phyloP scores from a whole-genome alignment of 2,888 invertebrate species.

The Synanthedon vespiformis region DNA sequence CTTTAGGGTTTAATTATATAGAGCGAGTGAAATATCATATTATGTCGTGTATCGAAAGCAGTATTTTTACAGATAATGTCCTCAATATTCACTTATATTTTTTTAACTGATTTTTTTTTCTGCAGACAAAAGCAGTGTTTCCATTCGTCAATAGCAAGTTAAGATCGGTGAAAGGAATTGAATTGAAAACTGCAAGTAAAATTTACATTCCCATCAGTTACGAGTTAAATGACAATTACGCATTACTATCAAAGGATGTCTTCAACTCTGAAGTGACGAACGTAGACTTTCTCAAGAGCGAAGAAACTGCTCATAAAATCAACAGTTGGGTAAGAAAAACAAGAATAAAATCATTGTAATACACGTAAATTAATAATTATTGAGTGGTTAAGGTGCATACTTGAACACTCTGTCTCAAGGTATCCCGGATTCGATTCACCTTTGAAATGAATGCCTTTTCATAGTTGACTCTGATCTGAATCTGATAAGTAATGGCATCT shows the following conservation, averaged over 20 bases:
- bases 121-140: slow-evolving; percentile 41
- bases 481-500: no score
- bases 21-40: no score
- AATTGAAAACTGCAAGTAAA: slow-evolving; percentile 75
- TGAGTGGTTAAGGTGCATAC: no score
- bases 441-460: no score
- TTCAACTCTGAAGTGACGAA: slow-evolving; percentile 74
- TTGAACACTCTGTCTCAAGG: no score
- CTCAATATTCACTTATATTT: no score
- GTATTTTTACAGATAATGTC: no score
- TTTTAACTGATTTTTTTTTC: slow-evolving; percentile 5
- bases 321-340: slow-evolving; percentile 76
- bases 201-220: slow-evolving; percentile 70
- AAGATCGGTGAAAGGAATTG: slow-evolving; percentile 50
- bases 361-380: no score
- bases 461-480: no score
- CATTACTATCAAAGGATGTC: slow-evolving; percentile 57
- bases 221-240: slow-evolving; percentile 65
- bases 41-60: no score
- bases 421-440: no score
- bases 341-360: neutral
- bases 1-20: no score
- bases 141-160: slow-evolving; percentile 19
- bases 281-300: slow-evolving; percentile 69
- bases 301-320: slow-evolving; percentile 67